A percentile compares a stretch with the other conserved stretches of the same genome.
Conservation (phyloP, 2,113 vertebrate genomes). For the Ictalurus punctatus region DNA sequence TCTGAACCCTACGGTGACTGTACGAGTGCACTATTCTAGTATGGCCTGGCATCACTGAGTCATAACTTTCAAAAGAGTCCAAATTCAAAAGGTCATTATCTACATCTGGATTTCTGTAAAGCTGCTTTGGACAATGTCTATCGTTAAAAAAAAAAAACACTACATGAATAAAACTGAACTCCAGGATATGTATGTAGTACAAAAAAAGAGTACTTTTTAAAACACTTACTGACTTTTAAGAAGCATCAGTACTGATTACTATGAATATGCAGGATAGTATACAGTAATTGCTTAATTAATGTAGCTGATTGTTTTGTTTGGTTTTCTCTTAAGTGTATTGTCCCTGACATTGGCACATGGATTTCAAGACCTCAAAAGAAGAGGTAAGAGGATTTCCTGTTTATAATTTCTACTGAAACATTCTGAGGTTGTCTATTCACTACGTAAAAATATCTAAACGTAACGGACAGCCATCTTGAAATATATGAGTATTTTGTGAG, state of each 20-base stretch:
- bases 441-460: too few species aligned
- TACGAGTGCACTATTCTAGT: background rate
- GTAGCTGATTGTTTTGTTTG: constrained; percentile 5
- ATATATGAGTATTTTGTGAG: too few species aligned
- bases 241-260: background rate
- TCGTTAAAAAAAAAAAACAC: too few species aligned
- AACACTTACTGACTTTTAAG: background rate
- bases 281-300: background rate
- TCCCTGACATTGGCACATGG: constrained; percentile 78
- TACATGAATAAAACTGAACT: too few species aligned
- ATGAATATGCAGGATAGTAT: background rate
- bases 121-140: too few species aligned
- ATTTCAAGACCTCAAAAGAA: constrained; percentile 82
- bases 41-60: background rate
- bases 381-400: constrained; percentile 60
- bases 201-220: background rate
- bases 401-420: background rate
- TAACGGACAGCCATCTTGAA: too few species aligned
- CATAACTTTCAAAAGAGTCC: background rate
- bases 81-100: too few species aligned
- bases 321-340: constrained; percentile 61
- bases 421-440: background rate
- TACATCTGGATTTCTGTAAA: too few species aligned
- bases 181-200: too few species aligned
- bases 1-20: background rate